phyloP scores from a whole-genome alignment of 2,797 vertebrate genomes.

The Acanthurus tractus region DNA sequence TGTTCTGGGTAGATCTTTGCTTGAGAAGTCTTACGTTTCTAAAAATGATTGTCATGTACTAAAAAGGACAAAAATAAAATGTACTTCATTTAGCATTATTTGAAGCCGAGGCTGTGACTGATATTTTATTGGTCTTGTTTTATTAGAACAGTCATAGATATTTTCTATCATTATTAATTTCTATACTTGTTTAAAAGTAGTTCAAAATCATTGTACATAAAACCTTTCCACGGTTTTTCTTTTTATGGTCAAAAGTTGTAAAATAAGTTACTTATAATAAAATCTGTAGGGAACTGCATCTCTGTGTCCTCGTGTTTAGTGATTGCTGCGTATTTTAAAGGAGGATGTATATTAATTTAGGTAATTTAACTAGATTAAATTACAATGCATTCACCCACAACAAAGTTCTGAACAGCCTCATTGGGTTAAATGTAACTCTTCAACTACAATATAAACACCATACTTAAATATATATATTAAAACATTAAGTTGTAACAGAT shows the following conservation, averaged over 20 bases:
- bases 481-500: too few relatives aligned
- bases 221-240: conserved; percentile 82
- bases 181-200: conserved; percentile 88
- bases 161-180: conserved; percentile 85
- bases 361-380: not conserved
- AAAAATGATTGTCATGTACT: conserved; percentile 88
- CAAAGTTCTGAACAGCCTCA: not conserved
- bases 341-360: conserved; percentile 18
- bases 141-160: conserved; percentile 85
- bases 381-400: conserved; percentile 7
- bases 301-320: conserved; percentile 69
- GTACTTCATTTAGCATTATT: conserved; percentile 89
- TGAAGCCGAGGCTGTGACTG: conserved; percentile 82
- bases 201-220: conserved; percentile 86
- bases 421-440: not conserved
- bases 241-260: conserved; percentile 85
- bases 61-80: conserved; percentile 89
- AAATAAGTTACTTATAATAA: conserved; percentile 89
- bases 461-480: too few relatives aligned
- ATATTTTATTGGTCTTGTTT: conserved; percentile 83
- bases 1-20: conserved; percentile 86
- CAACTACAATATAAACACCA: too few relatives aligned
- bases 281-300: conserved; percentile 85
- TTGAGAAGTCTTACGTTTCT: conserved; percentile 88
- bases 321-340: conserved; percentile 34